Conservation (phyloP, 2,888 invertebrate species). For the Drosophila niveifrons region DNA sequence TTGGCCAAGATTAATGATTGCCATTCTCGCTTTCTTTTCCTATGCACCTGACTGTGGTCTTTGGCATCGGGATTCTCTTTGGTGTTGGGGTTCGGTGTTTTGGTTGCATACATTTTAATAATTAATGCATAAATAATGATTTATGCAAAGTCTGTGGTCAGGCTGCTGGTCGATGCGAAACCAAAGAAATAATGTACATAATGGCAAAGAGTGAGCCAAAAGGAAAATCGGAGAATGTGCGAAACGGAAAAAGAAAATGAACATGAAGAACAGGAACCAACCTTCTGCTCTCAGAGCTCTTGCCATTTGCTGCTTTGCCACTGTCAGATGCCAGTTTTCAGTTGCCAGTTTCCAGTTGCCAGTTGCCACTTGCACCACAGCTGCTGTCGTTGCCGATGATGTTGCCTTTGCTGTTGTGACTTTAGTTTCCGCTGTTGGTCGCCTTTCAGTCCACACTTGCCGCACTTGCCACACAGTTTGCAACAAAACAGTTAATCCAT, state of each 20-base stretch:
- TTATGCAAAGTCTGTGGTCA: constrained; percentile 40
- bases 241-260: constrained; percentile 12
- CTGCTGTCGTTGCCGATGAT: constrained; percentile 25
- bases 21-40: constrained; percentile 4
- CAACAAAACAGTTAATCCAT: constrained; percentile 73
- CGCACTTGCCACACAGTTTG: constrained; percentile 34
- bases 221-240: neutral
- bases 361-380: constrained; percentile 42
- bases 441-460: constrained; percentile 35
- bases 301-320: constrained; percentile 14
- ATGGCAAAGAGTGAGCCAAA: constrained; percentile 8
- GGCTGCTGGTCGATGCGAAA: constrained; percentile 8
- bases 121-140: constrained; percentile 69
- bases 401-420: constrained; percentile 32
- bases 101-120: constrained; percentile 53
- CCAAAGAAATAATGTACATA: constrained; percentile 22
- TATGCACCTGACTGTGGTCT: constrained; percentile 26
- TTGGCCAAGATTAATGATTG: constrained; percentile 62
- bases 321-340: constrained; percentile 12
- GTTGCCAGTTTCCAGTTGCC: constrained; percentile 14
- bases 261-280: constrained; percentile 32
- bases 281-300: constrained; percentile 34
- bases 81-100: neutral
- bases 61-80: neutral
- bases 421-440: constrained; percentile 49